Evolutionary conservation across 2,888 invertebrate genomes (phyloP), one percentile per base, ranked within the genome.

Genomic region (Mayetiola destructor): DNA sequence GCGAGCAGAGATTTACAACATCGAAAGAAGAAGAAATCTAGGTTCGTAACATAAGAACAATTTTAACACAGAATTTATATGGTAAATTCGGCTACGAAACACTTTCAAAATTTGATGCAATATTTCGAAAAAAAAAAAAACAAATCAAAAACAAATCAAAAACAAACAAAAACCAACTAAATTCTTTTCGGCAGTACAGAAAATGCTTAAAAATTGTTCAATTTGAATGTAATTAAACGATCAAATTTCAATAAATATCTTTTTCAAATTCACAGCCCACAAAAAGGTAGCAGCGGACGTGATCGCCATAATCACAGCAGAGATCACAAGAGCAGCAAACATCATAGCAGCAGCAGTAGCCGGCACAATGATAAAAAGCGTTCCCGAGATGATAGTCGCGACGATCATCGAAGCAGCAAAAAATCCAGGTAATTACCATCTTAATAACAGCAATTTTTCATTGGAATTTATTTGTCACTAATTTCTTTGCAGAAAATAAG

Each of bases 381-480:
- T 42, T 79, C 84, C 37, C 79, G 88, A 23, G 88, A 88, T 59
- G 85, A 83, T 62, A 85, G 85, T 66, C 76, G 78, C 55, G 86
- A 86, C 48, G 74, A 77, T 59, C 76, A 74, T 59, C 77, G 77
- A 66, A 79, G 81, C 60, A 75, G 82, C 56, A 88, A 88, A 70
- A 85, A 79, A 72, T 77, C 84, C 30, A 85, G 75, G 78, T 83
- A 48, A n/a, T 27, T 27, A 48, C 23, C 3, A 23, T 6, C 27
- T 10, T n/a, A 48, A 8, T 27, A 27, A 40, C 9, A 10, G 23
- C 10, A 10, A 12, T 12, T 36, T 8, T 3, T n/a, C 10, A 8
- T 40, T 21, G 3, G 20, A 12, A 21, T 40, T 48, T n/a, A n/a
- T 14, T 48, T 42, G 5, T 48, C 16, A 8, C 27, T 48, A 3